A percentile compares a stretch with the other conserved stretches of the same genome.
Evolutionary conservation across 2,797 vertebrate species (phyloP).

Genomic region (Coilia nasus): DNA sequence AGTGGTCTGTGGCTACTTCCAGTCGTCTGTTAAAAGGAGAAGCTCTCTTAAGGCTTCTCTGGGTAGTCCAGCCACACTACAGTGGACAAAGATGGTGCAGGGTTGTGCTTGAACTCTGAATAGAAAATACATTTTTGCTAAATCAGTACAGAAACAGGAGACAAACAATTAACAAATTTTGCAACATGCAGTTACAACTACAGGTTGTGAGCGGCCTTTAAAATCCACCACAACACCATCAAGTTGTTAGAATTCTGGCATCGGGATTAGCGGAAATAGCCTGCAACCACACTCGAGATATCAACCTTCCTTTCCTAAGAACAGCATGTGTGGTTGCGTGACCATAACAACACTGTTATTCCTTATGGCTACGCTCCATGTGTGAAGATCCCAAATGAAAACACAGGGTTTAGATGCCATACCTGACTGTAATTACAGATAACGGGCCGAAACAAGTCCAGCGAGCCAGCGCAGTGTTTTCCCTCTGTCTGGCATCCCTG

Average conservation of each 20-base stretch:
- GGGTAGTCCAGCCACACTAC: neutral
- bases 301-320: neutral
- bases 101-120: neutral
- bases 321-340: neutral
- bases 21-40: neutral
- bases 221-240: neutral
- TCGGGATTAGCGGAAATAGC: neutral
- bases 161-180: neutral
- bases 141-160: neutral
- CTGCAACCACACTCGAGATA: neutral
- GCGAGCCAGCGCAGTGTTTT: neutral
- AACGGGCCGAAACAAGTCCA: conserved; percentile 18
- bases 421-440: conserved; percentile 43
- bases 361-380: neutral
- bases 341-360: neutral
- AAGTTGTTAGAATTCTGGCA: neutral
- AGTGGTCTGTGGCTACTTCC: neutral
- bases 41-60: neutral
- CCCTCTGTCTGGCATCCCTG: conserved; percentile 13
- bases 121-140: neutral
- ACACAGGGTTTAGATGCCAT: conserved; percentile 24
- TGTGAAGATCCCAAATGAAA: conserved; percentile 47
- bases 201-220: neutral
- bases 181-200: neutral
- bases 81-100: neutral